Evolutionary conservation across 1,140 invertebrate genomes (phyloP).

Genomic region (Maconellicoccus hirsutus): DNA sequence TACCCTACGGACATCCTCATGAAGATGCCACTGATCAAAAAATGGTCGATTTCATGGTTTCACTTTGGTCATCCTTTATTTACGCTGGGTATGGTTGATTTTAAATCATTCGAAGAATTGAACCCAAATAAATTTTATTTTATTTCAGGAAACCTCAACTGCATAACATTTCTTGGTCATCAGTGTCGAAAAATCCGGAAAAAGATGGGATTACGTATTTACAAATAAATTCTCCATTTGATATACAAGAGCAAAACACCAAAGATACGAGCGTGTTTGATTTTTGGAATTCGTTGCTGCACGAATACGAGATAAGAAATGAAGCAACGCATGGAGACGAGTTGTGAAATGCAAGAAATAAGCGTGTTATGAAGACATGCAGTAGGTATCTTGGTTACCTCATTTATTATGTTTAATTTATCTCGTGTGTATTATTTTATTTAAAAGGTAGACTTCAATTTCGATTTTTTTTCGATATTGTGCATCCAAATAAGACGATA

Average conservation of each 20-base stretch:
- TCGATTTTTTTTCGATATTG: too few relatives aligned
- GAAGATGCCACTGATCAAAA: conserved; percentile 24
- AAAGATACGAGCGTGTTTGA: conserved; percentile 7
- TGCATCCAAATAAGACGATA: too few relatives aligned
- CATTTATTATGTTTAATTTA: too few relatives aligned
- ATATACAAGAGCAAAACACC: not conserved
- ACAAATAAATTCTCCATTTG: not conserved
- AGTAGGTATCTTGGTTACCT: too few relatives aligned
- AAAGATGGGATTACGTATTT: conserved; percentile 1
- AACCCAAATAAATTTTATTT: too few relatives aligned
- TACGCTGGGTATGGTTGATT: conserved; percentile 29
- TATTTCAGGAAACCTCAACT: not conserved
- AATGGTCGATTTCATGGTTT: conserved; percentile 27
- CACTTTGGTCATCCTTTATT: conserved; percentile 27
- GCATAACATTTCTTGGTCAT: not conserved
- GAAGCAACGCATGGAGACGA: not conserved
- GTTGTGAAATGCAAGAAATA: too few relatives aligned
- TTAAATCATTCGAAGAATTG: too few relatives aligned
- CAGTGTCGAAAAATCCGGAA: not conserved
- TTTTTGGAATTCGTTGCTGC: not conserved
- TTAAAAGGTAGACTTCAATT: too few relatives aligned
- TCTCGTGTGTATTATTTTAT: too few relatives aligned
- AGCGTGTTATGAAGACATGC: too few relatives aligned
- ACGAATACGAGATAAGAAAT: not conserved
- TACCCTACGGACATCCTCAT: conserved; percentile 25